These are phyloP conservation scores for Centrocercus urophasianus DNA, from an alignment of 2,113 vertebrate genomes.

Conservation along the genomic window DNA sequence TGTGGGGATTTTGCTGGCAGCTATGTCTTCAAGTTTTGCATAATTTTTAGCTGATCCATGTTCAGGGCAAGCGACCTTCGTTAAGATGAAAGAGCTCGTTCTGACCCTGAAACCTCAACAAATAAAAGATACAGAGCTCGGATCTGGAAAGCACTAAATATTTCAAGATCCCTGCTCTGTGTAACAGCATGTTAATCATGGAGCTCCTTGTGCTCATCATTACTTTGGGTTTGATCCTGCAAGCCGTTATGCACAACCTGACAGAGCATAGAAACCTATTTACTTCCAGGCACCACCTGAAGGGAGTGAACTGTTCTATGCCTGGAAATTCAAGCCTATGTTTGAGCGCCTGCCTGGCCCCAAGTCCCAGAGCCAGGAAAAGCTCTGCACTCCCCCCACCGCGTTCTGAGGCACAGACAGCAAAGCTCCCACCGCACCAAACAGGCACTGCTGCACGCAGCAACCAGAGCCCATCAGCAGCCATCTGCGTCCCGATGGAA, in stretches of 20 bases:
- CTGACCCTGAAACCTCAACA: not conserved
- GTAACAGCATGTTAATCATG: not conserved
- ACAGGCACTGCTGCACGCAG: not conserved
- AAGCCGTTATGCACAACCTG: not conserved
- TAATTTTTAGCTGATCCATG: not conserved
- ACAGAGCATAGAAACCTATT: not conserved
- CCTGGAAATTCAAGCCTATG: not conserved
- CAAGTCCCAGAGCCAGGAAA: not conserved
- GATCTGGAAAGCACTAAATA: not conserved
- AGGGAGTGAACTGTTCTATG: not conserved
- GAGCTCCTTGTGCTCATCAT: not conserved
- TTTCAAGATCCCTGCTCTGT: not conserved
- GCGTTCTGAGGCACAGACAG: not conserved
- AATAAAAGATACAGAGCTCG: not conserved
- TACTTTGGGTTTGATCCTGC: not conserved
- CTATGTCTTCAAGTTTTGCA: not conserved
- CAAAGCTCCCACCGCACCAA: not conserved
- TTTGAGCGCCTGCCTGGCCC: not conserved
- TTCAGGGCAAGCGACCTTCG: not conserved
- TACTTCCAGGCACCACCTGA: fast-evolving
- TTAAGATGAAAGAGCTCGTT: not conserved
- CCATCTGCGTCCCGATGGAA: not conserved
- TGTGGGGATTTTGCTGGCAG: not conserved
- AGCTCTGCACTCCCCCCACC: not conserved
- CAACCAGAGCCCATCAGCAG: not conserved